Percentiles rank a stretch among this genome's conserved stretches.
Conservation (phyloP, 2,113 vertebrate genomes). For the Percina caprodes region DNA sequence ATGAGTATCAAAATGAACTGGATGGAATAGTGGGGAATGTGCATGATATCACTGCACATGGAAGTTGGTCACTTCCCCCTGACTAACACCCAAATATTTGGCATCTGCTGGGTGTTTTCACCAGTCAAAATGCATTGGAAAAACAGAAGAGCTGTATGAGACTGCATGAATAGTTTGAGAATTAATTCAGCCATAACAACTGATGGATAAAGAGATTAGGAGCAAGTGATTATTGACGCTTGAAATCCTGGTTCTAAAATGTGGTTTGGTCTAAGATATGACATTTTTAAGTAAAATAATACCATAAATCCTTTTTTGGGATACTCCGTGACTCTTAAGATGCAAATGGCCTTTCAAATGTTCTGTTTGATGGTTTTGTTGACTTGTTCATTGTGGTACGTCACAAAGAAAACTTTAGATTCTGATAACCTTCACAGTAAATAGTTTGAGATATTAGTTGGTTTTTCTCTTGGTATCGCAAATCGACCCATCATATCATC, state of each 20-base stretch:
- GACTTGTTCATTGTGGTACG: neutral
- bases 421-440: neutral
- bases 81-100: neutral
- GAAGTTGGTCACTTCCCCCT: slow-evolving; percentile 12
- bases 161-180: neutral
- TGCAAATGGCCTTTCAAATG: neutral
- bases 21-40: neutral
- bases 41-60: neutral
- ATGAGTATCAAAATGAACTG: neutral
- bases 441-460: neutral
- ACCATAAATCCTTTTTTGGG: too few relatives aligned
- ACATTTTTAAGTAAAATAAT: too few relatives aligned
- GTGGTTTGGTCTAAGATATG: neutral
- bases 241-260: neutral
- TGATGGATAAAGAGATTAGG: neutral
- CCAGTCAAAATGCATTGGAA: neutral
- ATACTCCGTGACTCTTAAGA: too few relatives aligned
- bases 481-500: neutral
- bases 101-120: neutral
- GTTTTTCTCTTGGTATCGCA: neutral
- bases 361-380: neutral
- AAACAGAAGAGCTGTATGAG: neutral
- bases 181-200: neutral
- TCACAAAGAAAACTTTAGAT: neutral
- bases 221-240: neutral